Base-by-base conservation (phyloP, 2,113 vertebrate species). In the Paracanthobrama guichenoti region DNA sequence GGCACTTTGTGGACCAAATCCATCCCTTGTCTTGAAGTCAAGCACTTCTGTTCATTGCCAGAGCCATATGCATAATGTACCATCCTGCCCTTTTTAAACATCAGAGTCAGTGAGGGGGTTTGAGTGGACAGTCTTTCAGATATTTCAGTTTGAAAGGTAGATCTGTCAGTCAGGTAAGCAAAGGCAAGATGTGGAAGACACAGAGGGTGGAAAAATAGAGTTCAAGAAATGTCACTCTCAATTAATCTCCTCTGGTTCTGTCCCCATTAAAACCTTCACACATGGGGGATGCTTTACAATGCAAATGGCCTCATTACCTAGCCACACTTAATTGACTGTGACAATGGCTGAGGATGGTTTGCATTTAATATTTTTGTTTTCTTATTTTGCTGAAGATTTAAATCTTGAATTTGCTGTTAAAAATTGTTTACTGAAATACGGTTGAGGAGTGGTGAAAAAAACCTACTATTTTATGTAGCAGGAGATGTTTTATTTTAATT, bases 291-390 rank as follows among this genome's bases (percentile, higher is more conserved):
- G 89, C 92, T 95, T 96, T 94, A 93, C 95, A 95, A 96, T 96
- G 95, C 96, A 96, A 97, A 98, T 96, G 93, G 94, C 95, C 95
- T 96, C 95, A 95, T 98, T 97, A 97, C 95, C 95, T 96, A 95
- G 94, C 94, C 95, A 96, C 53, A 91, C 94, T 94, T 97, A 97
- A 98, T 97, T 96, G 96, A 95, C 93, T 96, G 93, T 97, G 97
- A 97, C 96, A 96, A 92, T 94, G 94, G 83, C 84, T 73, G 14
- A 71, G 82, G 83, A 93, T 92, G 91, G 95, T 86, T 92, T 89
- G 94, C 92, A 92, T 92, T 94, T 92, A 93, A 91, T 94, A 93
- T 96, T 93, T 96, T 96, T 96, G 94, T 94, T 95, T 94, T 89
- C 94, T 95, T 93, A 91, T 94, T 95, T 94, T 35, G 28, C 64